phyloP scores from a whole-genome alignment of 2,113 vertebrate species.

The Cololabis saira region DNA sequence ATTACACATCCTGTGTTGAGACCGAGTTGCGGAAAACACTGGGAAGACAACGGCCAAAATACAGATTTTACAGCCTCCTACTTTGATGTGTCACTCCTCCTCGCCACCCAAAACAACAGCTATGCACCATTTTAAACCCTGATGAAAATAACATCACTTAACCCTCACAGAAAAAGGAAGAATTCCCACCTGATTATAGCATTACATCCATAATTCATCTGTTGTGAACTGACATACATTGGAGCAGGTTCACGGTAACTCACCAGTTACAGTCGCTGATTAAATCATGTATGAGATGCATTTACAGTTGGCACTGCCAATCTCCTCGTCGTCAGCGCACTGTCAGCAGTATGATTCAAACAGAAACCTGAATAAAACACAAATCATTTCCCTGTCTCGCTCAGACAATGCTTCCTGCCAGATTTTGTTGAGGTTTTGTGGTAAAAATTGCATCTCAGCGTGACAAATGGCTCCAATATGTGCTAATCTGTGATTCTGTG shows the following conservation, averaged over 20 bases:
- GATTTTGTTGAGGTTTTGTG: conserved; percentile 43
- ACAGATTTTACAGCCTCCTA: too few relatives aligned
- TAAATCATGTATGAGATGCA: conserved; percentile 58
- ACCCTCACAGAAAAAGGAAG: too few relatives aligned
- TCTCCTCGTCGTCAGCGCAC: conserved; percentile 48
- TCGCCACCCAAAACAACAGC: too few relatives aligned
- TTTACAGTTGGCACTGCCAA: conserved; percentile 34
- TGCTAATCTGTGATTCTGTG: conserved; percentile 46
- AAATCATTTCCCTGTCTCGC: conserved; percentile 57
- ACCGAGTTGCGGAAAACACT: too few relatives aligned
- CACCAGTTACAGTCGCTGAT: conserved; percentile 32
- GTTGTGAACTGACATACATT: conserved; percentile 26
- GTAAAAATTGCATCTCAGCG: conserved; percentile 52
- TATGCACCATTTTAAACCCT: too few relatives aligned
- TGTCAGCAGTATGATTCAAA: conserved; percentile 64
- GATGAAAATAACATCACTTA: too few relatives aligned
- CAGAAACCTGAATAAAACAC: conserved; percentile 65
- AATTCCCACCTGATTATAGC: too few relatives aligned
- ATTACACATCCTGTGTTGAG: too few relatives aligned
- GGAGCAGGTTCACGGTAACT: conserved; percentile 29
- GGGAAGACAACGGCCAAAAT: too few relatives aligned
- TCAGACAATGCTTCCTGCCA: conserved; percentile 42
- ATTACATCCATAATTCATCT: conserved; percentile 6
- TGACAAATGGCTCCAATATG: conserved; percentile 60
- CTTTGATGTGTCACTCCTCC: too few relatives aligned